Evolutionary conservation across 2,888 invertebrate species (phyloP).

Genomic region (Lithophane semibrunnea): DNA sequence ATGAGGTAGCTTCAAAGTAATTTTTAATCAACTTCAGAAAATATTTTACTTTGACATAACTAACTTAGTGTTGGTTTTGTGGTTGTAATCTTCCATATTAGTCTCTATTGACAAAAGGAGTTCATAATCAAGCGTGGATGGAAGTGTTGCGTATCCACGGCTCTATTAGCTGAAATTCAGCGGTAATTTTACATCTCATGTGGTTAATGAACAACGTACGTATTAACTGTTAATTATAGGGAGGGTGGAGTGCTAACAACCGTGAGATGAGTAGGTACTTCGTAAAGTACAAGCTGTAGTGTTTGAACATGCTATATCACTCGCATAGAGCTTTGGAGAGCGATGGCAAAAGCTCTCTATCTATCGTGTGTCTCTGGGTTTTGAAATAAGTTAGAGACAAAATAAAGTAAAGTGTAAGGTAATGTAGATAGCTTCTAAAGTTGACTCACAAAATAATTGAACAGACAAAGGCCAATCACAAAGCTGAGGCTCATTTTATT

Average conservation of each 20-base stretch:
- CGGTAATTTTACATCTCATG: constrained; percentile 49
- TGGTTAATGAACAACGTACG: constrained; percentile 46
- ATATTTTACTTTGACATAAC: not conserved
- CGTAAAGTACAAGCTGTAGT: not conserved
- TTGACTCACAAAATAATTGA: constrained; percentile 22
- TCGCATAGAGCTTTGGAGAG: not conserved
- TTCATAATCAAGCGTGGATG: constrained; percentile 16
- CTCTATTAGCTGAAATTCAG: constrained; percentile 33
- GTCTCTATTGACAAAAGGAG: constrained; percentile 21
- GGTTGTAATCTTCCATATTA: not conserved
- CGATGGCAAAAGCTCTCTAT: too few species aligned
- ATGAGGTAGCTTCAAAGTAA: not conserved
- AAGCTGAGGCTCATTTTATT: constrained; percentile 39
- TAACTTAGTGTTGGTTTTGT: not conserved
- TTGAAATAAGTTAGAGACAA: not conserved
- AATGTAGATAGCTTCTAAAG: constrained; percentile 5
- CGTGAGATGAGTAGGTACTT: constrained; percentile 5
- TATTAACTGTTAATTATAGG: constrained; percentile 49
- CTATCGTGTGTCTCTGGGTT: not conserved
- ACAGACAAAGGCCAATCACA: constrained; percentile 48
- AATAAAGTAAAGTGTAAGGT: not conserved
- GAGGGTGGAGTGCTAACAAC: constrained; percentile 18
- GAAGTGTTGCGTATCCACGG: constrained; percentile 31
- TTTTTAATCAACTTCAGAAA: not conserved
- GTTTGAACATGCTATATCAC: not conserved